Evolutionary conservation across 2,797 vertebrate genomes (phyloP).

Genomic region (Hirundo rustica): DNA sequence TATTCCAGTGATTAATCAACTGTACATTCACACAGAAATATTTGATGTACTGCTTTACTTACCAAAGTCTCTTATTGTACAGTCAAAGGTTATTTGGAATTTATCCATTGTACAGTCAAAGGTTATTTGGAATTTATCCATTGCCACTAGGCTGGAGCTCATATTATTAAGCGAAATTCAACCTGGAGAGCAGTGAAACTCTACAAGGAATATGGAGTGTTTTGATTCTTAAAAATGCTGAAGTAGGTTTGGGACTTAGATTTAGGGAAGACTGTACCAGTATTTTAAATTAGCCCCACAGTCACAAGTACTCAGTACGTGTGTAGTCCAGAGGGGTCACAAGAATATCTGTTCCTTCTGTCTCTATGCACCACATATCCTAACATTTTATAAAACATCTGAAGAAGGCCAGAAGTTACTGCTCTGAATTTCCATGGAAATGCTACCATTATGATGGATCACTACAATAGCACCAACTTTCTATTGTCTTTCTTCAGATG

Average conservation of each 20-base stretch:
- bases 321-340: background rate
- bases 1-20: slow-evolving; percentile 3
- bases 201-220: background rate
- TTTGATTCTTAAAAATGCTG: background rate
- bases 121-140: background rate
- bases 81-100: slow-evolving; percentile 18
- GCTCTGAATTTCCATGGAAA: background rate
- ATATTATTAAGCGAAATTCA: background rate
- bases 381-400: background rate
- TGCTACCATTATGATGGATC: background rate
- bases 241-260: background rate
- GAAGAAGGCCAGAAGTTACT: background rate
- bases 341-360: background rate
- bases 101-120: slow-evolving; percentile 6
- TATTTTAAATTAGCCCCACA: background rate
- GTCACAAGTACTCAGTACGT: background rate
- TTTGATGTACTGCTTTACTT: slow-evolving; percentile 3
- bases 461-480: background rate
- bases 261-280: background rate
- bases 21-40: slow-evolving; percentile 17
- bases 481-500: background rate
- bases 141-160: background rate
- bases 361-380: background rate
- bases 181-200: background rate
- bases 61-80: background rate